phyloP scores from a whole-genome alignment of 2,113 vertebrate species.

The mouse (Mus musculus) region GRCm39 chr8:48120001-48120500 shows the following conservation, averaged over 20 bases:
- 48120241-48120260: slow-evolving; percentile 45
- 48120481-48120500: slow-evolving; percentile 60
- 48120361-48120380: slow-evolving; percentile 62
- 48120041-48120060: slow-evolving; percentile 34
- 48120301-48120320: slow-evolving; percentile 38
- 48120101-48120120: slow-evolving; percentile 39
- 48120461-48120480: slow-evolving; percentile 69
- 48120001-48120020: not conserved
- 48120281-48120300: not conserved
- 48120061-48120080: not conserved
- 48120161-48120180: slow-evolving; percentile 43
- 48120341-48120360: not conserved
- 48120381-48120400: slow-evolving; percentile 32
- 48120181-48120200: slow-evolving; percentile 11
- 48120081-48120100: slow-evolving; percentile 35
- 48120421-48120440: slow-evolving; percentile 71
- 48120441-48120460: slow-evolving; percentile 71
- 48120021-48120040: slow-evolving; percentile 47
- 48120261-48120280: slow-evolving; percentile 38
- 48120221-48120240: slow-evolving; percentile 49
- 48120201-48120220: slow-evolving; percentile 41
- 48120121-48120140: slow-evolving; percentile 41
- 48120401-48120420: slow-evolving; percentile 43
- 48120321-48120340: not conserved
- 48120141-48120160: not conserved